Conservation (phyloP, 1,140 invertebrate genomes). For the Cydia fagiglandana region DNA sequence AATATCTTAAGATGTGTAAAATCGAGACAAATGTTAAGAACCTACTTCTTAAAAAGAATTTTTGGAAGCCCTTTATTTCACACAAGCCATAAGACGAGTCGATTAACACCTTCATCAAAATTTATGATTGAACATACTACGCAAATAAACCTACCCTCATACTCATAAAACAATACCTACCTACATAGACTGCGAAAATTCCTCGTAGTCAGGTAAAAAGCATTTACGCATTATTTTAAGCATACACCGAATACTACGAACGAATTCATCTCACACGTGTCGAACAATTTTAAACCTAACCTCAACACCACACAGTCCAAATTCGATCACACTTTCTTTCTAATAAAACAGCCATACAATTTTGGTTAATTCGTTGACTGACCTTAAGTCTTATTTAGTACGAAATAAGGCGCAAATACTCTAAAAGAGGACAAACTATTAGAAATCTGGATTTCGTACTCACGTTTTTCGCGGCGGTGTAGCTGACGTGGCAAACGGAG, state of each 20-base stretch:
- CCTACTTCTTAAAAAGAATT: no score
- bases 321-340: not conserved
- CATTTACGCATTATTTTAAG: not conserved
- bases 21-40: no score
- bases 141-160: no score
- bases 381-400: not conserved
- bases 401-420: not conserved
- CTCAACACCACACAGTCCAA: not conserved
- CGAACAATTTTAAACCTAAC: conserved; percentile 1
- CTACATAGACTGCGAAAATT: not conserved
- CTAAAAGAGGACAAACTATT: not conserved
- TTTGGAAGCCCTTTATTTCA: no score
- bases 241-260: not conserved
- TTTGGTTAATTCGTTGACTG: not conserved
- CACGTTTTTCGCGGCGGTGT: not conserved
- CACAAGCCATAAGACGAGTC: no score
- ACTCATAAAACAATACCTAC: no score
- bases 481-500: not conserved
- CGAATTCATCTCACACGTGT: conserved; percentile 1
- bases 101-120: no score
- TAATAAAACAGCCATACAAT: not conserved
- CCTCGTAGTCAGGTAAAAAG: not conserved
- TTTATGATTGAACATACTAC: no score
- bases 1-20: no score
- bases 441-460: not conserved